Base-by-base conservation (phyloP, 2,113 vertebrate species). In the Elaphurus davidianus region DNA sequence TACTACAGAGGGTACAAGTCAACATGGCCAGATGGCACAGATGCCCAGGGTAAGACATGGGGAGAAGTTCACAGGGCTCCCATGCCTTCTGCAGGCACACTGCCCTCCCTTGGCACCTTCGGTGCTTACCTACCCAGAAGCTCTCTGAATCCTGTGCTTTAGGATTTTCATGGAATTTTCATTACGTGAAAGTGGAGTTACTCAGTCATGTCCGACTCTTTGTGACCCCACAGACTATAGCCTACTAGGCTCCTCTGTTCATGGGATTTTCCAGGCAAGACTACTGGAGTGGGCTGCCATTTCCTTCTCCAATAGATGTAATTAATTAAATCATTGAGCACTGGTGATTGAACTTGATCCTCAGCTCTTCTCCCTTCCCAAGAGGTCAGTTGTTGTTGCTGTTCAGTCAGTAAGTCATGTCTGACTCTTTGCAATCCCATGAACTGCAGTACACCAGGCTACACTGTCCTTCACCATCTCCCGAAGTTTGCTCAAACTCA, bases 1-100 rank as follows among this genome's bases (percentile, higher is more conserved):
- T 55, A 47, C 47, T 85, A 21, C 2, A 85, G 40, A 96, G 47
- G 79, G 25, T 17, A 52, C 12, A 86, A 50, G 10, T 90, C 36
- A 85, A 50, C 74, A 47, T 0, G 6, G 33, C 21, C 85, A 62
- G 74, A 33, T 67, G 19, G 30, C 55, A 94, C 57, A 78, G 50
- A 33, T 40, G 57, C 33, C 14, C 30, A 36, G 47, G 23, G 23
- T 11, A 85, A 40, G 16, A 40, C 40, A 5, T 43, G 33, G 60
- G 10, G 19, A 23, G 52, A 81, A 0, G 9, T 11, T 59, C 59
- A 52, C 3, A 83, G 40, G 76, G 43, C 33, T 81, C 85, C 25
- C 62, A 28, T 7, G 7, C 19, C 33, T 7, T 36, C 50, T 6
- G 6, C 0, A 0, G 50, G 52, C 0, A 7, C 5, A 74, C 27